Percentiles rank a stretch among this genome's conserved stretches.
Evolutionary conservation across 2,888 invertebrate species (phyloP).

Genomic region (Pegoplata infirma): DNA sequence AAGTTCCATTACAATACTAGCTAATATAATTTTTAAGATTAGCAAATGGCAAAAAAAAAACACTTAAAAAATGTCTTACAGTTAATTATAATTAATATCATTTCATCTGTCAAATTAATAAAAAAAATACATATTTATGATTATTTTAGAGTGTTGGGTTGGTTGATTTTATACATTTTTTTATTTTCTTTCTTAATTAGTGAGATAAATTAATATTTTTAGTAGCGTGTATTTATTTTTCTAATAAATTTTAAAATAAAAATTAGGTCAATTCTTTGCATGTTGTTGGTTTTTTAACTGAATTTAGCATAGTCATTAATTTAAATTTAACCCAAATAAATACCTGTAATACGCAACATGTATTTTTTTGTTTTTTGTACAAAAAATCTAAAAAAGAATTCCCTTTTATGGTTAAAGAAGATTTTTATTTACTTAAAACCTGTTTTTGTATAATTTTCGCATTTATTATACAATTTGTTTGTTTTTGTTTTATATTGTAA

Average conservation of each 20-base stretch:
- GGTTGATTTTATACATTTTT: too few relatives aligned
- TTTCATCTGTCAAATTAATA: background rate
- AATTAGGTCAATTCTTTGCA: constrained; percentile 30
- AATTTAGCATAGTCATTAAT: constrained; percentile 2
- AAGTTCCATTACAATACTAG: too few relatives aligned
- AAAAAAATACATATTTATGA: background rate
- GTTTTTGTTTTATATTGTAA: background rate
- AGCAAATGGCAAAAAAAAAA: too few relatives aligned
- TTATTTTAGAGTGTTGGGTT: too few relatives aligned
- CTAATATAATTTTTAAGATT: too few relatives aligned
- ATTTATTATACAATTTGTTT: constrained; percentile 21
- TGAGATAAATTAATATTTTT: background rate
- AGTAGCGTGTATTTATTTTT: background rate
- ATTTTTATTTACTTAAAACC: constrained; percentile 19
- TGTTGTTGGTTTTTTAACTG: background rate
- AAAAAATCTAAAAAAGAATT: background rate
- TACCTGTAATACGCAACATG: background rate
- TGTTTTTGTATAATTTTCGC: background rate
- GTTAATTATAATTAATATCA: background rate
- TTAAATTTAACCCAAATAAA: constrained; percentile 24
- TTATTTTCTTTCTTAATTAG: too few relatives aligned
- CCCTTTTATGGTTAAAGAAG: constrained; percentile 5
- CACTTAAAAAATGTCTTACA: too few relatives aligned
- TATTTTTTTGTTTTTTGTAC: too few relatives aligned
- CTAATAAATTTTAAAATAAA: background rate